These are phyloP conservation scores for Muscicapa striata DNA, from an alignment of 2,797 vertebrate genomes.

Conservation along the genomic window DNA sequence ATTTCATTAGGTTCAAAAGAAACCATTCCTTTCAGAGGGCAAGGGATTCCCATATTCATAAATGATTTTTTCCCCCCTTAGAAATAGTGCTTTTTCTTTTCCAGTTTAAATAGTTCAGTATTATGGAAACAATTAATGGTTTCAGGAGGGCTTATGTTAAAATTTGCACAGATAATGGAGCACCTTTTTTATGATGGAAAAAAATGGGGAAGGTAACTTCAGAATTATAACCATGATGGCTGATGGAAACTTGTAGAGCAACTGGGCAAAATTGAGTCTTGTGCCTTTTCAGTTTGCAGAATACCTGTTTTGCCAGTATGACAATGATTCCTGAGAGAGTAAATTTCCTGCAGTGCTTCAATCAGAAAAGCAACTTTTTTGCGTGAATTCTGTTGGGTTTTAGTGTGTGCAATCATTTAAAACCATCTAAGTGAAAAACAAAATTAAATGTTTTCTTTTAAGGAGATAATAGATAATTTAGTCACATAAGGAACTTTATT, in stretches of 20 bases:
- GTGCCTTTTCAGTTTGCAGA: slow-evolving; percentile 75
- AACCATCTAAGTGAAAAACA: slow-evolving; percentile 67
- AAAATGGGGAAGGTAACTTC: slow-evolving; percentile 31
- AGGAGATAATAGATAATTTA: slow-evolving; percentile 56
- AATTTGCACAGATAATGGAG: slow-evolving; percentile 78
- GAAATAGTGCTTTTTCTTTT: slow-evolving; percentile 35
- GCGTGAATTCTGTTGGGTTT: slow-evolving; percentile 53
- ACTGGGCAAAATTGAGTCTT: slow-evolving; percentile 62
- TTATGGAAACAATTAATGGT: slow-evolving; percentile 76
- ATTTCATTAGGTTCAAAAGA: slow-evolving; percentile 79
- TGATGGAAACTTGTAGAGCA: slow-evolving; percentile 61
- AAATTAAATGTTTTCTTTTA: slow-evolving; percentile 47
- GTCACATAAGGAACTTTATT: slow-evolving; percentile 72
- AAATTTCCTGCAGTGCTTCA: slow-evolving; percentile 67
- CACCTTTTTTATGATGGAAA: slow-evolving; percentile 72
- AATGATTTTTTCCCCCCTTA: slow-evolving; percentile 59
- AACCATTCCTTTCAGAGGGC: slow-evolving; percentile 78
- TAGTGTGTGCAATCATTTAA: slow-evolving; percentile 75
- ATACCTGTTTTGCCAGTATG: slow-evolving; percentile 58
- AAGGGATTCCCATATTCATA: slow-evolving; percentile 69
- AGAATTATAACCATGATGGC: slow-evolving; percentile 33
- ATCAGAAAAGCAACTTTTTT: slow-evolving; percentile 49
- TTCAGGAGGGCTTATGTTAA: slow-evolving; percentile 74
- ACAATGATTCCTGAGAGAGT: slow-evolving; percentile 34
- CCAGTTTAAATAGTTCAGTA: slow-evolving; percentile 72